These are phyloP conservation scores for Magallana nippona DNA, from an alignment of 2,888 invertebrate genomes.

Conservation along the genomic window DNA sequence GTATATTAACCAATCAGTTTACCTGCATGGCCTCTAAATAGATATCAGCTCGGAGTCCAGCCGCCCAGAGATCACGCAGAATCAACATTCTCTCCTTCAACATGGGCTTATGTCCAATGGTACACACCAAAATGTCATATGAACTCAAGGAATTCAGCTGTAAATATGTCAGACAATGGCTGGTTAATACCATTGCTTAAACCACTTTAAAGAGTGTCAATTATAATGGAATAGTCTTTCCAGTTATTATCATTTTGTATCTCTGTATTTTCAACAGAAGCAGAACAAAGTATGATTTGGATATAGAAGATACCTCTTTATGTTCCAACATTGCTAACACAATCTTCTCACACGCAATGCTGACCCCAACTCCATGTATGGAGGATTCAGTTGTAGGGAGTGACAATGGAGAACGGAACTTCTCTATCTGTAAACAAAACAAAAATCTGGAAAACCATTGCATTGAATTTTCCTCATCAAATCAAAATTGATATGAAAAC, in stretches of 20 bases:
- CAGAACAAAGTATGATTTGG: background rate
- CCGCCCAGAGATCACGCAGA: slow-evolving; percentile 86
- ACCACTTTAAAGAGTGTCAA: no score
- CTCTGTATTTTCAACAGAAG: no score
- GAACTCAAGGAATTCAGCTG: slow-evolving; percentile 63
- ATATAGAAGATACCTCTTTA: slow-evolving; percentile 61
- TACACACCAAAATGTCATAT: slow-evolving; percentile 86
- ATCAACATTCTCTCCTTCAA: slow-evolving; percentile 83
- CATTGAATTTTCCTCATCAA: no score
- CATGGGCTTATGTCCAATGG: slow-evolving; percentile 82
- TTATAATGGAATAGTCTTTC: no score
- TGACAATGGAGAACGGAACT: slow-evolving; percentile 64
- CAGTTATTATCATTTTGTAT: no score
- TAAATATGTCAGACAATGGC: background rate
- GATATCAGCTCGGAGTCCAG: slow-evolving; percentile 85
- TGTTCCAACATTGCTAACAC: slow-evolving; percentile 82
- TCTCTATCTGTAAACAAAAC: slow-evolving; percentile 52
- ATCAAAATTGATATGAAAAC: background rate
- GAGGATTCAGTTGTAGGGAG: slow-evolving; percentile 55
- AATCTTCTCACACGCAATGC: slow-evolving; percentile 90
- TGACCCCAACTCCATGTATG: slow-evolving; percentile 89
- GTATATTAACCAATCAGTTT: slow-evolving; percentile 22
- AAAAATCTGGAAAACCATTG: background rate
- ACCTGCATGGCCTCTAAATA: slow-evolving; percentile 82
- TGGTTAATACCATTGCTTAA: background rate